A percentile compares a stretch with the other conserved stretches of the same genome.
These are phyloP conservation scores for Craterocephalus amniculus DNA, from an alignment of 2,797 vertebrate genomes.

Conservation along the genomic window DNA sequence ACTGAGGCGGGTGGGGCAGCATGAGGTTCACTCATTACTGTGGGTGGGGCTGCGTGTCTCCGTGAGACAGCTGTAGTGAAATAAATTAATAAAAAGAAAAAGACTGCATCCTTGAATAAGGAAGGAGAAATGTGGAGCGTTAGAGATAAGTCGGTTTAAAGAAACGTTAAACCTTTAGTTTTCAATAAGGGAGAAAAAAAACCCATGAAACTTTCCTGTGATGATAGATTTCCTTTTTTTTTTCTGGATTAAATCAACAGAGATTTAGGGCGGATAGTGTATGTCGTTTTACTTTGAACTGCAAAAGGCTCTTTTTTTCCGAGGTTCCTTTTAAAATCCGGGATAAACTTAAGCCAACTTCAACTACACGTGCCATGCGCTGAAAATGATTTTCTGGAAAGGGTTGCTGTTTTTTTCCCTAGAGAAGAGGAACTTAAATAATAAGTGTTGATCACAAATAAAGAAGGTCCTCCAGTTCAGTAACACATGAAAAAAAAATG, in stretches of 20 bases:
- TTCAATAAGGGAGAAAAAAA: not conserved
- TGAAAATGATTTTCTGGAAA: not conserved
- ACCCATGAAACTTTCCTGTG: not conserved
- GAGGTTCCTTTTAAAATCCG: not conserved
- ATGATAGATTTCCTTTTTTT: not conserved
- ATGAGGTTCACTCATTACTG: conserved; percentile 78
- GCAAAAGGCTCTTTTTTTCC: not conserved
- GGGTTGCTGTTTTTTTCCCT: not conserved
- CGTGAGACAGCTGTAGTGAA: conserved; percentile 31
- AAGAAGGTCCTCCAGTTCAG: not conserved
- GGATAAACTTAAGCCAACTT: not conserved
- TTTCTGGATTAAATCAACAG: not conserved
- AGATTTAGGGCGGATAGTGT: no score
- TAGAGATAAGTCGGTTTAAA: conserved; percentile 29
- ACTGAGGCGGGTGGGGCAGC: conserved; percentile 71
- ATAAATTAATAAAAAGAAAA: conserved; percentile 1
- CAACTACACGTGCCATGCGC: no score
- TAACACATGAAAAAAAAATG: not conserved
- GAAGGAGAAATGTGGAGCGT: conserved; percentile 13
- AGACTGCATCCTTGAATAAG: conserved; percentile 34
- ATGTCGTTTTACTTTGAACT: not conserved
- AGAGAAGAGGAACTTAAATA: not conserved
- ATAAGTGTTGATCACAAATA: not conserved
- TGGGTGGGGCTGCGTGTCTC: conserved; percentile 69
- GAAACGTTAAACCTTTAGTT: conserved; percentile 19